phyloP scores from a whole-genome alignment of 2,888 invertebrate genomes.

The Ormyrus thymus region DNA sequence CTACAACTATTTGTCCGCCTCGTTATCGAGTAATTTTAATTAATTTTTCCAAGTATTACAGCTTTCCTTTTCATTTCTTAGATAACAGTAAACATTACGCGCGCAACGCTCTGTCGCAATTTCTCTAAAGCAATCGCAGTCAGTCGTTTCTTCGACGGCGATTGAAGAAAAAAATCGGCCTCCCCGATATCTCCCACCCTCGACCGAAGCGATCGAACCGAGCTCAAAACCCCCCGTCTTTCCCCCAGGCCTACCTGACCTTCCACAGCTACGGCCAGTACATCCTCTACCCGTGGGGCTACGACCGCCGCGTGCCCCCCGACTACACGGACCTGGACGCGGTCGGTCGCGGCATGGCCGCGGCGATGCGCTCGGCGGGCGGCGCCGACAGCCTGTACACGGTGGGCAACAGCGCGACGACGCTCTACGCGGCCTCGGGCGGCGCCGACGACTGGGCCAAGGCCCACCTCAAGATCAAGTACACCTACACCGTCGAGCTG shows the following conservation, averaged over 20 bases:
- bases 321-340: conserved; percentile 83
- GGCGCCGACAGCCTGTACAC: conserved; percentile 80
- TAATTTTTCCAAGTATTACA: no score
- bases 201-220: background rate
- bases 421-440: conserved; percentile 87
- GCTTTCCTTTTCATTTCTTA: no score
- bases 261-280: conserved; percentile 93
- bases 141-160: background rate
- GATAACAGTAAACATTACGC: no score
- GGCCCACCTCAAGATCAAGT: conserved; percentile 87
- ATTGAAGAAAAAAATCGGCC: background rate
- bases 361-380: conserved; percentile 79
- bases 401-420: conserved; percentile 86
- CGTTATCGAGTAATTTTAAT: no score
- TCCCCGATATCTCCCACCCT: background rate
- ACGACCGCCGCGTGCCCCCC: conserved; percentile 83
- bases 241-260: conserved; percentile 82
- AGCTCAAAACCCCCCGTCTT: background rate
- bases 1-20: no score
- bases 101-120: background rate
- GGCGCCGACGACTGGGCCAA: conserved; percentile 96
- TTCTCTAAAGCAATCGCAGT: background rate
- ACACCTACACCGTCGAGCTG: conserved; percentile 92
- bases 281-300: conserved; percentile 91
- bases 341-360: conserved; percentile 83